These are phyloP conservation scores for Lacerta bilineata DNA, from an alignment of 2,797 vertebrate species.

Conservation along the genomic window DNA sequence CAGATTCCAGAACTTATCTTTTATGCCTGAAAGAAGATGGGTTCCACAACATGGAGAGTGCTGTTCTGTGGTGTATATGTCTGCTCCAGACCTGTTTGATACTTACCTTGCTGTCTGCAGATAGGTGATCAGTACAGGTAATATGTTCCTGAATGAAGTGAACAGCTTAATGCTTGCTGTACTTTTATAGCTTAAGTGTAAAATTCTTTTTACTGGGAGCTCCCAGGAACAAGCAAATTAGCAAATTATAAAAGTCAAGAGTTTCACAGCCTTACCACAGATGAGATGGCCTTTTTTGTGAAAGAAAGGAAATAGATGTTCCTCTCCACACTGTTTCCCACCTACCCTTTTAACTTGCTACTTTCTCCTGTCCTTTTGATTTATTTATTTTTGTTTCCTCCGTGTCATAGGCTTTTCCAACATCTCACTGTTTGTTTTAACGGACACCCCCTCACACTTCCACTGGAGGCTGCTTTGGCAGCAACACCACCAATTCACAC, in stretches of 20 bases:
- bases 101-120: slow-evolving; percentile 73
- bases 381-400: not conserved
- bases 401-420: not conserved
- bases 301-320: slow-evolving; percentile 23
- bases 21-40: slow-evolving; percentile 86
- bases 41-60: slow-evolving; percentile 44
- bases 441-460: not conserved
- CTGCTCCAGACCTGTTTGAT: slow-evolving; percentile 61
- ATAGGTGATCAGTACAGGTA: slow-evolving; percentile 65
- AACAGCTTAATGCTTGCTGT: slow-evolving; percentile 67
- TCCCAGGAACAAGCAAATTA: slow-evolving; percentile 62
- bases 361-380: slow-evolving; percentile 35
- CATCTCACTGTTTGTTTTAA: not conserved
- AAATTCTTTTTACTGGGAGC: slow-evolving; percentile 71
- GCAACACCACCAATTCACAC: too few relatives aligned
- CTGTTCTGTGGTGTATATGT: slow-evolving; percentile 49
- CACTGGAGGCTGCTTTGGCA: not conserved
- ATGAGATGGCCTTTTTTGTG: slow-evolving; percentile 19
- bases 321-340: slow-evolving; percentile 2
- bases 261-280: slow-evolving; percentile 37
- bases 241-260: slow-evolving; percentile 57
- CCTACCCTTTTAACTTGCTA: slow-evolving; percentile 24
- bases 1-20: slow-evolving; percentile 99
- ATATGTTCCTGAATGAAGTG: slow-evolving; percentile 67
- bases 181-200: slow-evolving; percentile 72